A percentile compares a stretch with the other conserved stretches of the same genome.
These are phyloP conservation scores for Heteromurus nitidus DNA, from an alignment of 2,888 invertebrate species.

Conservation along the genomic window DNA sequence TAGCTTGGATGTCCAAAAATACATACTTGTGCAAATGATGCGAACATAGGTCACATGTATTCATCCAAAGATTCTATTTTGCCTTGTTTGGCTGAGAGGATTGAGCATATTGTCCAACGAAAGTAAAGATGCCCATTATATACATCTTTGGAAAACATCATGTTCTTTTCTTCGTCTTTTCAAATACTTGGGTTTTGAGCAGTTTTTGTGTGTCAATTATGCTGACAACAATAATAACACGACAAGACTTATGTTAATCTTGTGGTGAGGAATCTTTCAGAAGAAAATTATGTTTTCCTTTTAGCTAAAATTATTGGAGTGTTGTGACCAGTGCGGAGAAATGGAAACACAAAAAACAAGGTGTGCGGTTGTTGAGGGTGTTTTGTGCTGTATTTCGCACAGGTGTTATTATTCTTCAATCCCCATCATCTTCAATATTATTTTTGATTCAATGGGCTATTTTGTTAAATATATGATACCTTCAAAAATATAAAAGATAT, in stretches of 20 bases:
- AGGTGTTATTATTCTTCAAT: constrained; percentile 37
- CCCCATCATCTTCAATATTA: background rate
- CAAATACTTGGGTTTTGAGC: no score
- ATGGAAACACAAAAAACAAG: background rate
- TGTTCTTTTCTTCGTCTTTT: constrained; percentile 9
- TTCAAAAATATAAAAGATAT: background rate
- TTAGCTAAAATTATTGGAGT: constrained; percentile 26
- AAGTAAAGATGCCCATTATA: no score
- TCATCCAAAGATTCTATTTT: no score
- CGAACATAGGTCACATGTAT: no score
- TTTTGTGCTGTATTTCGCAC: constrained; percentile 13
- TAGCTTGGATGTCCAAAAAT: no score
- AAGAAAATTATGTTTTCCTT: constrained; percentile 7
- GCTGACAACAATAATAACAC: background rate
- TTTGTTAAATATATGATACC: background rate
- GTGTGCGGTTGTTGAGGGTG: constrained; percentile 26
- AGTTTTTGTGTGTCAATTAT: constrained; percentile 14
- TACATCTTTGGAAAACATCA: no score
- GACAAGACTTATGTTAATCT: background rate
- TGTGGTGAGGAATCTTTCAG: constrained; percentile 15
- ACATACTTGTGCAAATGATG: no score
- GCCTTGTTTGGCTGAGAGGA: no score
- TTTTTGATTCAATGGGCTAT: background rate
- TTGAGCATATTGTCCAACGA: no score
- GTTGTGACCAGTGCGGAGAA: constrained; percentile 21